These are phyloP conservation scores for Drosophila mettleri DNA, from an alignment of 2,888 invertebrate species.

Conservation along the genomic window DNA sequence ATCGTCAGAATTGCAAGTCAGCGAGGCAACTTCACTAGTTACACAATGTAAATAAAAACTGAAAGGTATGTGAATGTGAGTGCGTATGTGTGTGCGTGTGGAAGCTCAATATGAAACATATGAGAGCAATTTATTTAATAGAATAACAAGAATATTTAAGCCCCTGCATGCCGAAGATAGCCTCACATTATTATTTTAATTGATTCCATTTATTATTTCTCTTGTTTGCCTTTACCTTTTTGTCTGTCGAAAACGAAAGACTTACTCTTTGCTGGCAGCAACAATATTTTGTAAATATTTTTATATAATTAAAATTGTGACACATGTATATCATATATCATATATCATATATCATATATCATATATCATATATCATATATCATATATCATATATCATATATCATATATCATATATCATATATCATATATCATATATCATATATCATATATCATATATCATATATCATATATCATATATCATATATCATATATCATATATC, in stretches of 20 bases:
- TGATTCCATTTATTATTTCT: slow-evolving; percentile 41
- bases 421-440: no score
- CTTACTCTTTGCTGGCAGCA: slow-evolving; percentile 33
- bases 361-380: no score
- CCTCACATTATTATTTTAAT: slow-evolving; percentile 34
- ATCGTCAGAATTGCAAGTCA: neutral
- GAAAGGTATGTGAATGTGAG: neutral
- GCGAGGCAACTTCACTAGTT: neutral
- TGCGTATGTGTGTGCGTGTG: neutral
- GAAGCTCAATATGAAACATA: neutral
- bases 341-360: no score
- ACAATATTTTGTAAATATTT: slow-evolving; percentile 43
- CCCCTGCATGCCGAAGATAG: slow-evolving; percentile 10
- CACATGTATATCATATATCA: no score
- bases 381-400: no score
- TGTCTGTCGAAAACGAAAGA: slow-evolving; percentile 11
- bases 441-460: no score
- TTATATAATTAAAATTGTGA: slow-evolving; percentile 18
- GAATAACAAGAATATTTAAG: slow-evolving; percentile 13
- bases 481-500: no score
- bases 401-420: no score
- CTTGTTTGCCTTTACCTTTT: slow-evolving; percentile 8
- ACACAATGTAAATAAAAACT: no score
- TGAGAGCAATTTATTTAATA: slow-evolving; percentile 10
- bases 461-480: no score